Percentiles rank a stretch among this genome's conserved stretches.
Conservation (phyloP, 2,888 invertebrate genomes). For the Scaptomyza caliginosa region DNA sequence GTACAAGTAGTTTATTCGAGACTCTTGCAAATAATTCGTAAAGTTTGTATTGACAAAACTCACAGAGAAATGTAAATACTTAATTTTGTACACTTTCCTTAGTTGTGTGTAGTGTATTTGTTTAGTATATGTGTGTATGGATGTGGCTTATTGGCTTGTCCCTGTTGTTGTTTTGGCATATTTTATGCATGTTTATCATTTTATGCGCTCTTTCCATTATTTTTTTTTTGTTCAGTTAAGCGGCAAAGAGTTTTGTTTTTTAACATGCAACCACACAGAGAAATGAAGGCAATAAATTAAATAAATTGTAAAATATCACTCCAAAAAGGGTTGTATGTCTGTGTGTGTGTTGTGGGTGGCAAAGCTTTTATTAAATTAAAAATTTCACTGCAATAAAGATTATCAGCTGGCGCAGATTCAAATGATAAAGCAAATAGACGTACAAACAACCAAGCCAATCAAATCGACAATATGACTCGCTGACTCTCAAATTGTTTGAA, state of each 20-base stretch:
- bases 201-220: slow-evolving; percentile 75
- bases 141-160: slow-evolving; percentile 66
- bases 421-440: slow-evolving; percentile 65
- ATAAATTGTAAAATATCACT: slow-evolving; percentile 76
- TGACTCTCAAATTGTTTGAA: slow-evolving; percentile 59
- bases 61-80: background rate
- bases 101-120: slow-evolving; percentile 10
- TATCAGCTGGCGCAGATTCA: slow-evolving; percentile 71
- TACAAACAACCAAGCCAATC: slow-evolving; percentile 33
- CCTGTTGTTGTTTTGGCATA: slow-evolving; percentile 69
- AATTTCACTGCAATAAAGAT: slow-evolving; percentile 77
- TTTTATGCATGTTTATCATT: slow-evolving; percentile 77
- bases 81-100: slow-evolving; percentile 9
- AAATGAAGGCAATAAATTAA: slow-evolving; percentile 67
- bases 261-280: slow-evolving; percentile 9
- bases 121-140: background rate
- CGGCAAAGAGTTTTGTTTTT: slow-evolving; percentile 45
- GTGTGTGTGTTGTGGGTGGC: slow-evolving; percentile 7
- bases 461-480: slow-evolving; percentile 71
- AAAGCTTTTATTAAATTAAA: slow-evolving; percentile 77
- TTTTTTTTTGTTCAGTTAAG: slow-evolving; percentile 58
- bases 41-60: background rate
- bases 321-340: slow-evolving; percentile 23
- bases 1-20: background rate
- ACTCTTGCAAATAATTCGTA: background rate